phyloP scores from a whole-genome alignment of 2,888 invertebrate species.

The Chrysomela aeneicollis region DNA sequence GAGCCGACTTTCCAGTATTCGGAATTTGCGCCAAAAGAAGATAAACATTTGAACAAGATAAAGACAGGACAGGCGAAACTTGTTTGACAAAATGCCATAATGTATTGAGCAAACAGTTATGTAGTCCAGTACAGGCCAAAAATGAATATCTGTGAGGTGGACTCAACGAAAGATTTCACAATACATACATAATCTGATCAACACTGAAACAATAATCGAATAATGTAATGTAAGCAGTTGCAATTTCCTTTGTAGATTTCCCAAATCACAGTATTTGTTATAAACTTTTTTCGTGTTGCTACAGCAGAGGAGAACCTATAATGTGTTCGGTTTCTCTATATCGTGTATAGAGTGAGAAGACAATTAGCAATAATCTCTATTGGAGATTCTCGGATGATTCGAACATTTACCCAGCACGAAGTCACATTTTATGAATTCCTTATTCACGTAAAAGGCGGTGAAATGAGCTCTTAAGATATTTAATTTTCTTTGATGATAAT shows the following conservation, averaged over 20 bases:
- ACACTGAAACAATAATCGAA: slow-evolving; percentile 13
- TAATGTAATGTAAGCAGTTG: too few species aligned
- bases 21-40: slow-evolving; percentile 1
- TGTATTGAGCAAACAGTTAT: slow-evolving; percentile 36
- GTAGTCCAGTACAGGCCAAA: slow-evolving; percentile 45
- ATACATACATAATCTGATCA: not conserved
- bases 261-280: too few species aligned
- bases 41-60: slow-evolving; percentile 13
- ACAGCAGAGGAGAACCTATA: too few species aligned
- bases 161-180: slow-evolving; percentile 46
- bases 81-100: slow-evolving; percentile 38
- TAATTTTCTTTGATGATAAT: not conserved
- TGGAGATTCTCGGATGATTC: slow-evolving; percentile 1
- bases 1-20: slow-evolving; percentile 3
- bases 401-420: slow-evolving; percentile 1
- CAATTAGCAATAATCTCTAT: not conserved
- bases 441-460: not conserved
- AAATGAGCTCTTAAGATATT: slow-evolving; percentile 3
- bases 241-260: too few species aligned
- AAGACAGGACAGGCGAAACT: not conserved
- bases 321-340: too few species aligned
- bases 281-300: too few species aligned
- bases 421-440: slow-evolving; percentile 3
- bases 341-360: not conserved
- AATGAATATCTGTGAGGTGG: slow-evolving; percentile 49